These are phyloP conservation scores for Boleophthalmus pectinirostris DNA, from an alignment of 2,113 vertebrate species.

Conservation along the genomic window DNA sequence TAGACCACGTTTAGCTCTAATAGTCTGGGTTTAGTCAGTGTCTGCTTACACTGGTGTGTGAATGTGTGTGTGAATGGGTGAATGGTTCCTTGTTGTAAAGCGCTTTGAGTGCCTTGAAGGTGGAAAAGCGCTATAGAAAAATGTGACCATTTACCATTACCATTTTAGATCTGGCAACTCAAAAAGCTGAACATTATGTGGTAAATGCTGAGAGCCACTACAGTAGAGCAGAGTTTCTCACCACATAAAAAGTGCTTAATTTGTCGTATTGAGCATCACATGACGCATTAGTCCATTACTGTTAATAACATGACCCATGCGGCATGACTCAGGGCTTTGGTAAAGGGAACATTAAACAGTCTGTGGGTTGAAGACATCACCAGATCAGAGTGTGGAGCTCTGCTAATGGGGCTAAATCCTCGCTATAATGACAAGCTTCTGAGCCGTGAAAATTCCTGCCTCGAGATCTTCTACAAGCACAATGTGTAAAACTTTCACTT, in stretches of 20 bases:
- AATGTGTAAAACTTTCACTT: not conserved
- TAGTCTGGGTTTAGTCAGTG: no score
- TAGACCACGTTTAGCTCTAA: no score
- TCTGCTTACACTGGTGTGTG: no score
- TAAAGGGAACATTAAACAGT: not conserved
- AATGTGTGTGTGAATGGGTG: no score
- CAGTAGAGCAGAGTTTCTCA: not conserved
- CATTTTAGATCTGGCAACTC: no score
- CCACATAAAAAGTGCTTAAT: slow-evolving; percentile 3
- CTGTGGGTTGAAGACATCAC: not conserved
- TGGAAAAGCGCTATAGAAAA: no score
- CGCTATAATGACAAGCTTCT: slow-evolving; percentile 2
- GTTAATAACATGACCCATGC: slow-evolving; percentile 8
- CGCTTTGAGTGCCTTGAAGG: no score
- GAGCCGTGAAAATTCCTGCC: slow-evolving; percentile 6
- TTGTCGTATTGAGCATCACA: not conserved
- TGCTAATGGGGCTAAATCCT: not conserved
- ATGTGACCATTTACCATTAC: no score
- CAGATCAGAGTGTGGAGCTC: not conserved
- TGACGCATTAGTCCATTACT: slow-evolving; percentile 7
- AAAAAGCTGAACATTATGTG: not conserved
- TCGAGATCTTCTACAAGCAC: not conserved
- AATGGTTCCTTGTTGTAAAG: no score
- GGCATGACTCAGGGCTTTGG: not conserved
- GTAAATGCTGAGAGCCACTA: not conserved